phyloP scores from a whole-genome alignment of 30 jellyfish, hydroid and myxozoan species.

The Chrysaora quinquecirrha region DNA sequence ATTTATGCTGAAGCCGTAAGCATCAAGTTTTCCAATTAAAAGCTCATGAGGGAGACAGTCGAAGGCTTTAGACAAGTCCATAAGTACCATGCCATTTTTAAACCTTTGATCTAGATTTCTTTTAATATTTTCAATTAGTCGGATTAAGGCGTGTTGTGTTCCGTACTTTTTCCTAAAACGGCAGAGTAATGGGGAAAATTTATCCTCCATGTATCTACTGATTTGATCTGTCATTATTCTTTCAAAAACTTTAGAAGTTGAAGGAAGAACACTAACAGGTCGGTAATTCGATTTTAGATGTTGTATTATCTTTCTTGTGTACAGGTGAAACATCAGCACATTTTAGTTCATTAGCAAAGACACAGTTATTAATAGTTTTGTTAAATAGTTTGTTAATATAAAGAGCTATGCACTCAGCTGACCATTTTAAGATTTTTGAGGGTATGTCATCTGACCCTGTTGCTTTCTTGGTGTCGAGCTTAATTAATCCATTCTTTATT shows the following conservation, averaged over 20 bases:
- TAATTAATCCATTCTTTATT: not conserved
- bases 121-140: slow-evolving; percentile 32
- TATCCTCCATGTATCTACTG: not conserved
- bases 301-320: slow-evolving; percentile 28
- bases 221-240: slow-evolving; percentile 1
- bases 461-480: slow-evolving; percentile 11
- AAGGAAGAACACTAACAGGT: slow-evolving; percentile 25
- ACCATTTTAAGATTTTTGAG: slow-evolving; percentile 32
- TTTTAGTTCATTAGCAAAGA: too few relatives aligned
- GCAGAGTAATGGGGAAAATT: not conserved
- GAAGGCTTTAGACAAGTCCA: too few relatives aligned
- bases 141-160: slow-evolving; percentile 27
- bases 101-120: too few relatives aligned
- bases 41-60: too few relatives aligned
- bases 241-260: slow-evolving; percentile 23
- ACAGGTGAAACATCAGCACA: too few relatives aligned
- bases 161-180: slow-evolving; percentile 18
- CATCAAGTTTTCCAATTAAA: too few relatives aligned
- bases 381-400: slow-evolving; percentile 8
- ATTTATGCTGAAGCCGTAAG: slow-evolving; percentile 34
- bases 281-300: slow-evolving; percentile 15
- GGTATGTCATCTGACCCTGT: slow-evolving; percentile 29
- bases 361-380: not conserved
- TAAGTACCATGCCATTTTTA: too few relatives aligned
- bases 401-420: slow-evolving; percentile 1